Base-by-base conservation (phyloP, 2,113 vertebrate genomes). In the Nothoprocta perdicaria region DNA sequence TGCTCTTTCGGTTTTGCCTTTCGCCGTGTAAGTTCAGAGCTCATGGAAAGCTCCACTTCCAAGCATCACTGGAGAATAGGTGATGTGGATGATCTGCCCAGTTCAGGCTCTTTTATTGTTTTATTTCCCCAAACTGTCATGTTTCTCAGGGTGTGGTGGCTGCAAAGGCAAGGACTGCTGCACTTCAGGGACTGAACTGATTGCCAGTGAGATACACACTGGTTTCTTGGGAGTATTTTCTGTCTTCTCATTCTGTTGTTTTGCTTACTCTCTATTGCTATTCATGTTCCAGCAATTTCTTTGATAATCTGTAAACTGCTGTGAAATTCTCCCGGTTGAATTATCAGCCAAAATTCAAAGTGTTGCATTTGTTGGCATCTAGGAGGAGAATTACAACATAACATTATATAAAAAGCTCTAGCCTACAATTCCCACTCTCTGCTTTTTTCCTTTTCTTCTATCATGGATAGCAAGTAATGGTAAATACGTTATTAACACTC, bases 311-410 rank as follows among this genome's bases (percentile, higher is more conserved):
- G 21, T 60, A 89, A 76, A 71, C 16, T 26, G 45, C 80, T 92
- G 93, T 95, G 67, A 89, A 93, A 96, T 60, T 77, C 68, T 84
- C 74, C 66, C 82, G 27, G 72, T 1, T 68, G 69, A 89, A 62
- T 80, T 85, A 94, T 52, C 76, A 87, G 68, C 65, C 72, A 93
- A 89, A 90, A 85, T 81, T 78, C 43, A 52, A 80, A 95, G 57
- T 9, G 17, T 45, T 71, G 82, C 35, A 78, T 89, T 95, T 75
- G 68, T 81, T 93, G 92, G 91, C 89, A 93, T 65, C 69, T 67
- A 79, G 40, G 29, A 88, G 40, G 65, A 68, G 87, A 90, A 93
- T 78, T 89, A 75, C 79, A 93, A 68, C 61, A 65, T 29, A 60
- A 48, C 12, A 21, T 38, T 75, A 65, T 13, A 83, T 16, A 60